A percentile compares a stretch with the other conserved stretches of the same genome.
Evolutionary conservation across 1,140 invertebrate genomes (phyloP).

Genomic region (Trialeurodes vaporariorum): DNA sequence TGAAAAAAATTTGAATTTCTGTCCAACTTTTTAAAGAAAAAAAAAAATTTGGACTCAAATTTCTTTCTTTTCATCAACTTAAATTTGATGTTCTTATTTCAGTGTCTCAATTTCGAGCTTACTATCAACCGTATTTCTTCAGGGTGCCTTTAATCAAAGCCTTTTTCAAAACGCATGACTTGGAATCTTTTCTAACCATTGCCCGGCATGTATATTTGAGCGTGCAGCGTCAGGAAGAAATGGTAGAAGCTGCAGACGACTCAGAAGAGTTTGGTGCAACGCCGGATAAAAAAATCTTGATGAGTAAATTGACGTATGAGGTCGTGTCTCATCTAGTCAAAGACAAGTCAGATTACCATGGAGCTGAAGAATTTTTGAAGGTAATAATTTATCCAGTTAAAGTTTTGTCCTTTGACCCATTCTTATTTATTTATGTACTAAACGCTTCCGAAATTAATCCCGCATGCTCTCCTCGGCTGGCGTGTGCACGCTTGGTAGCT

Average conservation of each 20-base stretch:
- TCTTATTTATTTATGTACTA: too few species aligned
- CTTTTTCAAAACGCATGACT: slow-evolving; percentile 42
- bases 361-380: not conserved
- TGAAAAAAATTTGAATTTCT: too few species aligned
- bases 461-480: too few species aligned
- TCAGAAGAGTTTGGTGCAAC: slow-evolving; percentile 31
- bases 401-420: too few species aligned
- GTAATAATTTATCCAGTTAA: not conserved
- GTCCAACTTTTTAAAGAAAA: too few species aligned
- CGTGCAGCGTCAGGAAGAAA: slow-evolving; percentile 24
- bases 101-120: slow-evolving; percentile 20
- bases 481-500: too few species aligned
- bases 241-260: slow-evolving; percentile 31
- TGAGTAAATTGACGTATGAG: not conserved
- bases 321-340: not conserved
- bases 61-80: too few species aligned
- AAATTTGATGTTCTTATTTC: too few species aligned
- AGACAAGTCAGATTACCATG: not conserved
- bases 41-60: too few species aligned
- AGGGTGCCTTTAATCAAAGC: slow-evolving; percentile 41
- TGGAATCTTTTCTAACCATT: slow-evolving; percentile 40
- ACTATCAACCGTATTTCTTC: slow-evolving; percentile 41
- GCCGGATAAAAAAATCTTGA: not conserved
- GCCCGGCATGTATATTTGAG: slow-evolving; percentile 38
- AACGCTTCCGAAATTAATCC: too few species aligned